A percentile compares a stretch with the other conserved stretches of the same genome.
Conservation (phyloP, 2,797 vertebrate species). For the Octomys mimax region DNA sequence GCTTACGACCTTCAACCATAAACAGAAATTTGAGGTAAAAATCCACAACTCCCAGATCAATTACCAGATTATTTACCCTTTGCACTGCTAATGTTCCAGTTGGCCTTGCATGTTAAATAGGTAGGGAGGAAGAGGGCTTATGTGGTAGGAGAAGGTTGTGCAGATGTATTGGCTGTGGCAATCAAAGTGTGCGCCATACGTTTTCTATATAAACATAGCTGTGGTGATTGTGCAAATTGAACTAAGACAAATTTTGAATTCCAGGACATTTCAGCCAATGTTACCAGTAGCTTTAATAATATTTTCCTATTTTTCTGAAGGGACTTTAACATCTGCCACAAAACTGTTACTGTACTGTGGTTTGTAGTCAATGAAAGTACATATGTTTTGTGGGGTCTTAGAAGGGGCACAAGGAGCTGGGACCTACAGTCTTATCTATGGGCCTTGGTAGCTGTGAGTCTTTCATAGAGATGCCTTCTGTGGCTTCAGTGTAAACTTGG, state of each 20-base stretch:
- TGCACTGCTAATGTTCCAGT: slow-evolving; percentile 87
- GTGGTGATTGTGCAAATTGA: slow-evolving; percentile 47
- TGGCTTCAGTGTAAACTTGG: background rate
- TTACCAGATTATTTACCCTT: slow-evolving; percentile 89
- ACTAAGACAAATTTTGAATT: slow-evolving; percentile 74
- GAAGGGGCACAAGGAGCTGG: background rate
- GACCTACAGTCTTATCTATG: background rate
- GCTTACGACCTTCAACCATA: slow-evolving; percentile 89
- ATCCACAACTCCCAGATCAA: slow-evolving; percentile 89
- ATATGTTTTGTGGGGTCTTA: background rate
- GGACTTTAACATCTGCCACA: slow-evolving; percentile 36
- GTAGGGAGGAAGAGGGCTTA: slow-evolving; percentile 64
- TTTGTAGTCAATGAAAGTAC: slow-evolving; percentile 36
- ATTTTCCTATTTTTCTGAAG: slow-evolving; percentile 35
- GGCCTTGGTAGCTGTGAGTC: background rate
- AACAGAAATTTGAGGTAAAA: slow-evolving; percentile 89
- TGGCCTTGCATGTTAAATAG: slow-evolving; percentile 85
- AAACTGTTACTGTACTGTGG: slow-evolving; percentile 55
- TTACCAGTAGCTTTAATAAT: slow-evolving; percentile 56
- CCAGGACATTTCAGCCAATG: slow-evolving; percentile 55
- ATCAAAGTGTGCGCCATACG: slow-evolving; percentile 48
- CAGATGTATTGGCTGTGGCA: slow-evolving; percentile 71
- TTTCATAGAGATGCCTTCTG: background rate
- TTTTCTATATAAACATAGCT: slow-evolving; percentile 67
- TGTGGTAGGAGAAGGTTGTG: slow-evolving; percentile 36